Conservation (phyloP, 2,113 vertebrate species). For the Oryzias melastigma region DNA sequence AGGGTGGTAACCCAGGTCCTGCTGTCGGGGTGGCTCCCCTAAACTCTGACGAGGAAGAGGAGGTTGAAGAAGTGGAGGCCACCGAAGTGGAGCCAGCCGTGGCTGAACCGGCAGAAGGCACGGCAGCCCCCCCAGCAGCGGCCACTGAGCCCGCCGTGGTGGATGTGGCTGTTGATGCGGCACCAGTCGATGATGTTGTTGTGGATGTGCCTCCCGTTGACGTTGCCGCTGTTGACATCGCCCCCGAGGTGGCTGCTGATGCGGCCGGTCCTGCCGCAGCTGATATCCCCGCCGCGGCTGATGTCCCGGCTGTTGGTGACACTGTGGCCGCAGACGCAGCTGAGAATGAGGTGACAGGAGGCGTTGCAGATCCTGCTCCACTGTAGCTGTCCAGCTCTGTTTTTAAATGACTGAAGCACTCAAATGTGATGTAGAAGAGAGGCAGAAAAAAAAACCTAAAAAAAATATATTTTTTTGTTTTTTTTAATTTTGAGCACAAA, state of each 20-base stretch:
- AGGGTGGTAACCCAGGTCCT: slow-evolving; percentile 31
- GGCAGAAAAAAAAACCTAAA: slow-evolving; percentile 1
- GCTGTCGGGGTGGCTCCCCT: slow-evolving; percentile 38
- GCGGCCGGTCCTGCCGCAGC: slow-evolving; percentile 4
- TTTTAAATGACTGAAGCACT: neutral
- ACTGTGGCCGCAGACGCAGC: slow-evolving; percentile 9
- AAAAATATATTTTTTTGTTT: neutral
- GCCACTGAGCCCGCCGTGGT: slow-evolving; percentile 13
- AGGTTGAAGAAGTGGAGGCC: slow-evolving; percentile 47
- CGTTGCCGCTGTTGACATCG: slow-evolving; percentile 29
- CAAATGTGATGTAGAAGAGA: neutral
- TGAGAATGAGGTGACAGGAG: slow-evolving; percentile 12
- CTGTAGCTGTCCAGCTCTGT: slow-evolving; percentile 27
- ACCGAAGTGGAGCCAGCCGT: slow-evolving; percentile 47
- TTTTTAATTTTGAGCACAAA: neutral
- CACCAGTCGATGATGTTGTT: slow-evolving; percentile 31
- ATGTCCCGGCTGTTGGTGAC: slow-evolving; percentile 19
- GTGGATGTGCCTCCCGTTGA: slow-evolving; percentile 41
- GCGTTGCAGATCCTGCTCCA: slow-evolving; percentile 14
- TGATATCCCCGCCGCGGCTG: slow-evolving; percentile 4
- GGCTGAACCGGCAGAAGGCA: slow-evolving; percentile 32
- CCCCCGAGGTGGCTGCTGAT: slow-evolving; percentile 33
- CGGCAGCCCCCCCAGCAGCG: slow-evolving; percentile 19
- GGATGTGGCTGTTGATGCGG: slow-evolving; percentile 15
- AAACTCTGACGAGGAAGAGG: slow-evolving; percentile 74